Conservation (phyloP, 2,888 invertebrate species). For the Drosophila acutilabella region DNA sequence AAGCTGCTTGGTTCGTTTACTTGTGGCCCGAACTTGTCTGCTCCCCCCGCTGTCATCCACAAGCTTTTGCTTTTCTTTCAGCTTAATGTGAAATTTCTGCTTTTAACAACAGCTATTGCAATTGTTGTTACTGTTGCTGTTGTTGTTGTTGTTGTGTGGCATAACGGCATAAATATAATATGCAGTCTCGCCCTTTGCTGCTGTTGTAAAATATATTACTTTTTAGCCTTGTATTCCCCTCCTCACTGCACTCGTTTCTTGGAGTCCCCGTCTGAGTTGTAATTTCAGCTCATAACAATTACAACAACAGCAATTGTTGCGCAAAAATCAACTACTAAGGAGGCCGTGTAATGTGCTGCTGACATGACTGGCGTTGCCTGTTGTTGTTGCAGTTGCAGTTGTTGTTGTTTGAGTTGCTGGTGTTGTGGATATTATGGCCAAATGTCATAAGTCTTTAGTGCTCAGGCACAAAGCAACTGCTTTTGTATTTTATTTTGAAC, state of each 20-base stretch:
- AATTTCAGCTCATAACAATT: constrained; percentile 79
- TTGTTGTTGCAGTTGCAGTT: constrained; percentile 9
- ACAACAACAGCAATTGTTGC: constrained; percentile 69
- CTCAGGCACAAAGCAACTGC: constrained; percentile 42
- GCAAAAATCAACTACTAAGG: constrained; percentile 64
- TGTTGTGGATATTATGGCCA: constrained; percentile 49
- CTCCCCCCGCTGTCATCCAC: constrained; percentile 3
- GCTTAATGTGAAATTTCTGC: constrained; percentile 78
- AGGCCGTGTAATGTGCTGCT: constrained; percentile 69
- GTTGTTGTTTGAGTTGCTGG: constrained; percentile 12
- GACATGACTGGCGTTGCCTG: constrained; percentile 59
- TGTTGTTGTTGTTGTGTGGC: constrained; percentile 39
- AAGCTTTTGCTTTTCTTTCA: constrained; percentile 69
- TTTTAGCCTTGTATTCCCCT: constrained; percentile 47
- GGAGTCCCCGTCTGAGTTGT: constrained; percentile 39
- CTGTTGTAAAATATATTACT: constrained; percentile 75
- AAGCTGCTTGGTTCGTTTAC: constrained; percentile 76
- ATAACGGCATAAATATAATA: constrained; percentile 75
- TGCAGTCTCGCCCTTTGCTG: constrained; percentile 74
- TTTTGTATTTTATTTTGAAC: constrained; percentile 30
- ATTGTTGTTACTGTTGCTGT: constrained; percentile 50
- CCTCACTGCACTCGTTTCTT: background rate
- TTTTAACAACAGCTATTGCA: constrained; percentile 72
- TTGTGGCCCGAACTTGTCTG: constrained; percentile 73
- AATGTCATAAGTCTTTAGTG: constrained; percentile 76